Base-by-base conservation (phyloP, 30 jellyfish, hydroid and myxozoan genomes). In the Aurelia coerulea region DNA sequence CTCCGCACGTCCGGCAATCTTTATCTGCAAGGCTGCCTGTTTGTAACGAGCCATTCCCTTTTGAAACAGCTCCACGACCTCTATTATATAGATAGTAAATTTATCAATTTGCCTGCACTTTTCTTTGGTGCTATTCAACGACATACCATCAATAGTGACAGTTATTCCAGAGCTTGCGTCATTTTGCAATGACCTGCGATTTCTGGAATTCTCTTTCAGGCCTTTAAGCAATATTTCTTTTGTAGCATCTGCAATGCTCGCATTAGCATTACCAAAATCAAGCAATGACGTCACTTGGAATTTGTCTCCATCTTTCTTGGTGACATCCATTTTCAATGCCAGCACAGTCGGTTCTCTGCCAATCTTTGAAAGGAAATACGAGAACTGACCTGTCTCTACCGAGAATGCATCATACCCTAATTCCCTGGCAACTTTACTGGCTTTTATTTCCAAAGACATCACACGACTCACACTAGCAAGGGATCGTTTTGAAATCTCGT, bases 371-470 rank as follows among this genome's bases (percentile, higher is more conserved):
- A 42, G 41, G 54, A 13, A 23, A 67, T 65, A 88, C 10, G 49
- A 42, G 82, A 60, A 88, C 35, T 58, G 84, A 7, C 74, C 92
- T 3, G 16, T 52, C 51, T 33, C 33, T 18, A 73, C 89, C 0
- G 65, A 62, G 33, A 65, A 33, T 16, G 73, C 65, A 29, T 67
- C 62, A 10, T 11, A 37, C 4, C 93, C 93, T 11, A 65, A 7
- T 13, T 76, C 35, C 17, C 64, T 54, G 2, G 68, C 81, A 7
- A 53, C 65, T 8, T 73, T 53, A 18, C 62, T 6, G 1, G 71
- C 53, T 72, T 84, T 63, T 34, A 84, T 73, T 68, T 84, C 93
- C 18, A 33, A 65, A 19, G 87, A 33, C 10, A 84, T 69, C 33
- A 84, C 11, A 0, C 50, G 65, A 73, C 65, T 73, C 23, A 79